Evolutionary conservation across 2,888 invertebrate species (phyloP).

Genomic region (Cylindroiulus punctatus): DNA sequence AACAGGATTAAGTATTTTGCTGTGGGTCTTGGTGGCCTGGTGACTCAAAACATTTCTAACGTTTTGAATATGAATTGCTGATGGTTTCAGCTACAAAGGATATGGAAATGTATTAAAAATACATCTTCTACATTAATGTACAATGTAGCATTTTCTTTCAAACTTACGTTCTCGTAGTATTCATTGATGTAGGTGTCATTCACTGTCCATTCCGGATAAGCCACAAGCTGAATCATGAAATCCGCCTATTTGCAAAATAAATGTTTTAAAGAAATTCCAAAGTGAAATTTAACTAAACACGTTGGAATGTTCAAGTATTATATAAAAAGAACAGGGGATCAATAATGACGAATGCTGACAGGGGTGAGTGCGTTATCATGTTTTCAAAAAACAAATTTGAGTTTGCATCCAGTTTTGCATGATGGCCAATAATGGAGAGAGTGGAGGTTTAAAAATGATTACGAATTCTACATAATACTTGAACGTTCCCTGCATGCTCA

Average conservation of each 20-base stretch:
- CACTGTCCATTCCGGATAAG: conserved; percentile 54
- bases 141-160: neutral
- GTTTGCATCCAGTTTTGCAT: no score
- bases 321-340: no score
- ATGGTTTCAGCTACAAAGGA: conserved; percentile 48
- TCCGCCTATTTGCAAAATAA: conserved; percentile 48
- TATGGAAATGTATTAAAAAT: neutral
- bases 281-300: neutral
- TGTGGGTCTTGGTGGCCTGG: neutral
- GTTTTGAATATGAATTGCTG: conserved; percentile 52
- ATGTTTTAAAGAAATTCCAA: neutral
- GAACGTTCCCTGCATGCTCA: no score
- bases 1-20: conserved; percentile 50
- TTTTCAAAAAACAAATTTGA: no score
- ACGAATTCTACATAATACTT: no score
- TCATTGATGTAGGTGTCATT: conserved; percentile 54
- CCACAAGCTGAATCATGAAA: conserved; percentile 55
- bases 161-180: conserved; percentile 55
- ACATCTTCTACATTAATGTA: neutral
- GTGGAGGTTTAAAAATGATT: no score
- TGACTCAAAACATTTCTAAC: conserved; percentile 10
- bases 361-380: no score
- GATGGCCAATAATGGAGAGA: no score
- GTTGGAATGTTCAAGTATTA: no score
- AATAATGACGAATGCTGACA: no score